Conservation (phyloP, 2,113 vertebrate species). For the Pluvialis apricaria region DNA sequence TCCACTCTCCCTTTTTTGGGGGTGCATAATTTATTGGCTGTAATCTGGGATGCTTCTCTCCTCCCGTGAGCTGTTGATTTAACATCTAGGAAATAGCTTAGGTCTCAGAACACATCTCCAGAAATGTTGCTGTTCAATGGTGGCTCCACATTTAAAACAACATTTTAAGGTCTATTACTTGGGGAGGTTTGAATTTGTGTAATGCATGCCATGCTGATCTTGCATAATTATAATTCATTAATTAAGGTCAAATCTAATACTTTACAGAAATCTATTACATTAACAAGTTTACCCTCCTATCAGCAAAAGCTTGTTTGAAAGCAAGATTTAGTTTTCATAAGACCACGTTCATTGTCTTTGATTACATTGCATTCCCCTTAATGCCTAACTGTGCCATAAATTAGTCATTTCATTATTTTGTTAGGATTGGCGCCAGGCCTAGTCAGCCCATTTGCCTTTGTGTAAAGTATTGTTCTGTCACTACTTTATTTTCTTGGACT, state of each 20-base stretch:
- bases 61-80: background rate
- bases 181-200: background rate
- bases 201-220: background rate
- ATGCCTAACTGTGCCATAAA: background rate
- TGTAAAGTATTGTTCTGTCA: background rate
- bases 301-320: conserved; percentile 11
- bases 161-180: background rate
- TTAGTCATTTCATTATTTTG: conserved; percentile 15
- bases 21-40: background rate
- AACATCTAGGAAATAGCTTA: background rate
- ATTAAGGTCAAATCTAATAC: conserved; percentile 8
- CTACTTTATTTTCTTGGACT: background rate
- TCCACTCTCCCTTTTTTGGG: background rate
- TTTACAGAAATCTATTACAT: background rate
- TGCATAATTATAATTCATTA: conserved; percentile 4
- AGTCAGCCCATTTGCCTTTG: background rate
- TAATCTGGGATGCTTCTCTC: background rate
- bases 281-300: conserved; percentile 8
- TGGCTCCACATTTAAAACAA: background rate
- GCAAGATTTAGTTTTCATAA: conserved; percentile 13
- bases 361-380: background rate
- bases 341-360: background rate
- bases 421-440: background rate
- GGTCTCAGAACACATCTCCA: background rate
- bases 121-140: background rate